Base-by-base conservation (phyloP, 1,140 invertebrate genomes). In the Drosophila ohnishii region DNA sequence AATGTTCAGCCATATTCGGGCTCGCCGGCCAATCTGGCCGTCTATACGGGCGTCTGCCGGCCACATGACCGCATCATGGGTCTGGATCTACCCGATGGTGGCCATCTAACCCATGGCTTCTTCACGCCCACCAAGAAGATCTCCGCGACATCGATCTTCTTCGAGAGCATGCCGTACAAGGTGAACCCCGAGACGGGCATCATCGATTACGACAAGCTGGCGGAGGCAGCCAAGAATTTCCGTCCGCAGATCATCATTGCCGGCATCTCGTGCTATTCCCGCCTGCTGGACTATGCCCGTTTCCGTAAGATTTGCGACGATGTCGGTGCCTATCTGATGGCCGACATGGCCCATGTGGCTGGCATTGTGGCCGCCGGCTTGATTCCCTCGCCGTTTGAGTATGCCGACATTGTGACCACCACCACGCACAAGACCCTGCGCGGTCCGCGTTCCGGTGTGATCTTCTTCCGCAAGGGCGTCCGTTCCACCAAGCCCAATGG, bases 1-100 rank as follows among this genome's bases (percentile, higher is more conserved):
- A 99, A 99, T 94, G 98, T 99, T 5, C 99, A 99, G 91, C 97
- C 98, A 2, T 97, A 98, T 87, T 99, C 98, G 34, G 98, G 99
- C 5, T 99, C 97, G 30, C 98, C 98, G 16, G 98, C 98, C 5
- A 99, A 99, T 92, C 96, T 99, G 93, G 98, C 98, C n/a, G 96
- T 97, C 6, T 98, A 97, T 82, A 97, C 97, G n/a, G 96, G 93
- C 22, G 90, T 98, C 11, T 94, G 96, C 19, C 95, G 97, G 75
- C 98, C 98, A 3, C 98, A 99, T 93, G 98, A 97, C 39, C 93
- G 98, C 47, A 98, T 99, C 78, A 99, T 99, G 98, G 98, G 97
- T 3, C 92, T 99, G 48, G 97, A 99, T 93, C 93, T 99, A 48
- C 97, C 98, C 10, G 98, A 99, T 92, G 99, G 99, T 60, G 99